Percentiles rank a stretch among this genome's conserved stretches.
Evolutionary conservation across 92 coral and sea anemone species (phyloP).

Genomic region (Siderastrea siderea): DNA sequence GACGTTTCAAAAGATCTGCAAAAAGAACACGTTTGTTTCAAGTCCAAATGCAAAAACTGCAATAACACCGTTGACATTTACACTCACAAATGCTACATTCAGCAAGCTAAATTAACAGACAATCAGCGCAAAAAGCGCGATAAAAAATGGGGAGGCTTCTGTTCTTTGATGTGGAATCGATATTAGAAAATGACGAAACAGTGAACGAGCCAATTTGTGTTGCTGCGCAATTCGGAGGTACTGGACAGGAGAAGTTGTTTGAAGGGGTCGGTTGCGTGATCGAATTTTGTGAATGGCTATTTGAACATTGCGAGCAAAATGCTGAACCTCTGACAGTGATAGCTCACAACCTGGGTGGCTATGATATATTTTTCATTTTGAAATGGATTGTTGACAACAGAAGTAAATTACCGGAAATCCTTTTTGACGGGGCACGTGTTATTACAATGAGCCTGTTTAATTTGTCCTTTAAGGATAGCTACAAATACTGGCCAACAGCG

Average conservation of each 20-base stretch:
- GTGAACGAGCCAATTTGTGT: background rate
- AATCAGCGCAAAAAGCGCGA: background rate
- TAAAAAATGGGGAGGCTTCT: background rate
- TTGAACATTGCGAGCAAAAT: background rate
- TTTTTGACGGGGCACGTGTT: background rate
- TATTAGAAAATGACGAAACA: background rate
- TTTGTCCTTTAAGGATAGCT: constrained; percentile 1
- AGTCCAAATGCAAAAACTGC: background rate
- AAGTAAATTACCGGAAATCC: background rate
- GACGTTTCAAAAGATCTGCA: background rate
- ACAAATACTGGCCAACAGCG: background rate
- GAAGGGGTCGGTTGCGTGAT: background rate
- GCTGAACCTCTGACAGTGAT: constrained; percentile 1
- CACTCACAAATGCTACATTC: constrained; percentile 11
- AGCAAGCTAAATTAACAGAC: background rate
- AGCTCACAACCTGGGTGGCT: background rate
- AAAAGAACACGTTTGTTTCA: constrained; percentile 1
- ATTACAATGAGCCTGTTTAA: background rate
- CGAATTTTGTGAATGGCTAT: background rate
- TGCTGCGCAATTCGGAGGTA: background rate
- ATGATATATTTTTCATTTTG: background rate
- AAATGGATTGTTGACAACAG: background rate
- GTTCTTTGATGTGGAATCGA: background rate
- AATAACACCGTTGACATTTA: background rate
- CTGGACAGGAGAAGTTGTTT: background rate